Evolutionary conservation across 2,797 vertebrate species (phyloP), one percentile per base, ranked within the genome.

Genomic region (Meriones psammophilus): DNA sequence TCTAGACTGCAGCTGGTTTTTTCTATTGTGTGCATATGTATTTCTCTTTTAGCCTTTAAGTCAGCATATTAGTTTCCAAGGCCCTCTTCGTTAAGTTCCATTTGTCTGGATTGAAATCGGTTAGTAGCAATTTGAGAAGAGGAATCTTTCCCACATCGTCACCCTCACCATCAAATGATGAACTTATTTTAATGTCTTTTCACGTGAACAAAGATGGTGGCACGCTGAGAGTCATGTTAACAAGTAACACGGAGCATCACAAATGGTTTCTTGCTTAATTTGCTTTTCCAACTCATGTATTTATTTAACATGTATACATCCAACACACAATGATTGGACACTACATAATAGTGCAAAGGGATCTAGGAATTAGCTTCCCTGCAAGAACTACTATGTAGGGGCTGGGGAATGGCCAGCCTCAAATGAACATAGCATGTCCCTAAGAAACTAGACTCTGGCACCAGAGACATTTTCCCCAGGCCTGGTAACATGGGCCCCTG

Each of bases 91-190:
- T 46, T 89, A 83, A 80, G 79, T 89, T 79, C 69, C 30, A 13
- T 89, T 94, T 95, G 54, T 83, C 71, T 94, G 76, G 62, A 28
- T 30, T 92, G 69, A 86, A 95, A 62, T 83, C 36, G 68, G 39
- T 81, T 42, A 64, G 28, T 78, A 54, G 58, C 66, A 58, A 50
- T 84, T 66, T 89, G 33, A 74, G 15, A 78, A 58, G 71, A 33
- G 1, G 86, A 60, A 81, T 80, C 30, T 26, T 60, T 10, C 1
- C 5, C 20, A 54, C n/a, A 42, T 64, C 26, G 56, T 73, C 42
- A 77, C 39, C 20, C 6, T 64, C 58, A n/a, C 33, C 54, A 91
- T 20, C 54, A 81, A 62, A 68, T 62, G 78, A 74, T 78, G 17
- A 89, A 77, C 77, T 92, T 89, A 78, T 24, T 84, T 77, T 92